A percentile compares a stretch with the other conserved stretches of the same genome.
Conservation (phyloP, 2,888 invertebrate species). For the Lydus trimaculatus region DNA sequence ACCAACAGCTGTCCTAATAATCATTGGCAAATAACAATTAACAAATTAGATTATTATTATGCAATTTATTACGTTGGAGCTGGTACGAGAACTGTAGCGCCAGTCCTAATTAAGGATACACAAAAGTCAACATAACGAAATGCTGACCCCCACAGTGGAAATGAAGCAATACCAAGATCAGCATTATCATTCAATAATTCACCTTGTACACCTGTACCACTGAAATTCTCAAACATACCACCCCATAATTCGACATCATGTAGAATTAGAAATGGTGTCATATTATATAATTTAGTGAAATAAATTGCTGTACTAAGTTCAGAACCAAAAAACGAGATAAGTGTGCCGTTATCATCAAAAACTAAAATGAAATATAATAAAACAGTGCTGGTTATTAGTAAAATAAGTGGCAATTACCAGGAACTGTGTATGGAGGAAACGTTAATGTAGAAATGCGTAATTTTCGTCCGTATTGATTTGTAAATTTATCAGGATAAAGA, state of each 20-base stretch:
- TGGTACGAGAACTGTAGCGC: neutral
- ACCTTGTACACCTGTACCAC: conserved; percentile 70
- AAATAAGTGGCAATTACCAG: conserved; percentile 39
- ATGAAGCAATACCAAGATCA: conserved; percentile 66
- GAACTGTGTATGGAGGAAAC: conserved; percentile 65
- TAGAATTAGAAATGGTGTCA: conserved; percentile 55
- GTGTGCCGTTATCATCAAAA: neutral
- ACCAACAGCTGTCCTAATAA: conserved; percentile 63
- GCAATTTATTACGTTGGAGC: conserved; percentile 63
- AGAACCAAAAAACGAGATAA: conserved; percentile 61
- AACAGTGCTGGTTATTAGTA: neutral
- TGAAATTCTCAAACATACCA: conserved; percentile 67
- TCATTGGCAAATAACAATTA: neutral
- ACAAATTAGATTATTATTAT: conserved; percentile 42
- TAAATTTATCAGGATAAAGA: conserved; percentile 48
- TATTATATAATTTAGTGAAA: conserved; percentile 61
- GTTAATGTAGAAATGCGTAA: conserved; percentile 65
- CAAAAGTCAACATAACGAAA: neutral
- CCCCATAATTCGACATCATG: conserved; percentile 71
- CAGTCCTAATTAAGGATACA: neutral
- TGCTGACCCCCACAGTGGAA: neutral
- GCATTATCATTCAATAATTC: conserved; percentile 67
- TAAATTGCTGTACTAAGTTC: conserved; percentile 63
- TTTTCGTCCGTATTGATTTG: conserved; percentile 44
- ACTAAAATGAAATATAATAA: neutral